These are phyloP conservation scores for Anolis carolinensis DNA, from an alignment of 2,113 vertebrate species.

Conservation along the genomic window DNA sequence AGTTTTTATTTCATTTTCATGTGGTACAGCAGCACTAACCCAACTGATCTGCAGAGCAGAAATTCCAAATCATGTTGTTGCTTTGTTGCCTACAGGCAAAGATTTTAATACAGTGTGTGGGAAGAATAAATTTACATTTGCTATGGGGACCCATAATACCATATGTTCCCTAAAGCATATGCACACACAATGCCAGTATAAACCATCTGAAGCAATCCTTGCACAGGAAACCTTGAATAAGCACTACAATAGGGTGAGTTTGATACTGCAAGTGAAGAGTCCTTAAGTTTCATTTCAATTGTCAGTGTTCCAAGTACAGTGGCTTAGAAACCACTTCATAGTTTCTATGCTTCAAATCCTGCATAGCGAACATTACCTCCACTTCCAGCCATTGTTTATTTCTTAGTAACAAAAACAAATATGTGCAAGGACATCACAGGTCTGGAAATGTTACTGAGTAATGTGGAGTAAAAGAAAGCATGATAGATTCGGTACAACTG, in stretches of 20 bases:
- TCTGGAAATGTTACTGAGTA: neutral
- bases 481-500: neutral
- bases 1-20: constrained; percentile 55
- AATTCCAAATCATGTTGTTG: constrained; percentile 53
- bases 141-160: constrained; percentile 68
- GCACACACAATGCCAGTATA: constrained; percentile 71
- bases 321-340: constrained; percentile 62
- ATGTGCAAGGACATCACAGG: constrained; percentile 28
- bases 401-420: constrained; percentile 19
- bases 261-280: constrained; percentile 73
- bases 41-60: constrained; percentile 59
- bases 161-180: constrained; percentile 77
- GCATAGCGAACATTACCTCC: constrained; percentile 37
- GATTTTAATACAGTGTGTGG: constrained; percentile 58
- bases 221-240: constrained; percentile 61
- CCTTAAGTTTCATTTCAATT: constrained; percentile 71
- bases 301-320: constrained; percentile 64
- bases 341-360: constrained; percentile 53
- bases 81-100: constrained; percentile 67
- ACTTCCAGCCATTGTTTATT: constrained; percentile 44
- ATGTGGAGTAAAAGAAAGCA: neutral
- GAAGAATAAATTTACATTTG: constrained; percentile 72
- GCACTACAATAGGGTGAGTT: constrained; percentile 66
- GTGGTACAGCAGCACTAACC: constrained; percentile 41
- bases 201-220: constrained; percentile 75